Base-by-base conservation (phyloP, 2,888 invertebrate genomes). In the Drosophila nigricruria region DNA sequence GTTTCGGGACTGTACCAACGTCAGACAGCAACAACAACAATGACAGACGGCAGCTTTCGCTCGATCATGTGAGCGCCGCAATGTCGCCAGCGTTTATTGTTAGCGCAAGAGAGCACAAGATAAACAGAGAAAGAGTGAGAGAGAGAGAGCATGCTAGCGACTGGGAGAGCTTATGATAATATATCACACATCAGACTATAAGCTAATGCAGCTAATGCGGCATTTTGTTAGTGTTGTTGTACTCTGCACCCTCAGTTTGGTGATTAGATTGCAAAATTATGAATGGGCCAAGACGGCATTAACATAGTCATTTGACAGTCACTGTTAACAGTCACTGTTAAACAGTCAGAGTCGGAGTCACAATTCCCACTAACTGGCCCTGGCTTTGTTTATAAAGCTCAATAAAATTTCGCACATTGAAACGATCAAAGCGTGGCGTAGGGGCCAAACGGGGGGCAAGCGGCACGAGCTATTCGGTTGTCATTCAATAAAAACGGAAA, bases 51-150 rank as follows among this genome's bases (percentile, higher is more conserved):
- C 58, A 53, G 54, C 49, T 45, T 52, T 54, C 50, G 64, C 61
- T 56, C 76, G 84, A 84, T 84, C 84, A 84, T 84, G 84, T 84
- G 84, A 84, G 87, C 80, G 69, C 25, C 79, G 76, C 77, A 68
- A 61, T 52, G 77, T 77, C 77, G 77, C 77, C 73, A 77, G 66
- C 49, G 27, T 68, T 77, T 60, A 63, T 77, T 73, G 77, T 69
- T 73, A 10, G 72, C 77, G 36, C 59, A 56, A 68, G 66, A 60
- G 72, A 60, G 63, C n/a, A 40, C 9, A 20, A 59, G 57, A 20
- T 30, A 59, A 38, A 53, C n/a, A 49, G 71, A 23, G 32, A 42
- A 61, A 56, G 40, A 23, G 40, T 3, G 14, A 40, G 20, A 25
- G 53, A 27, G 32, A 20, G 23, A 12, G 23, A 40, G 20, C 9